These are phyloP conservation scores for Ciconia maguari DNA, from an alignment of 2,113 vertebrate species.

Conservation along the genomic window DNA sequence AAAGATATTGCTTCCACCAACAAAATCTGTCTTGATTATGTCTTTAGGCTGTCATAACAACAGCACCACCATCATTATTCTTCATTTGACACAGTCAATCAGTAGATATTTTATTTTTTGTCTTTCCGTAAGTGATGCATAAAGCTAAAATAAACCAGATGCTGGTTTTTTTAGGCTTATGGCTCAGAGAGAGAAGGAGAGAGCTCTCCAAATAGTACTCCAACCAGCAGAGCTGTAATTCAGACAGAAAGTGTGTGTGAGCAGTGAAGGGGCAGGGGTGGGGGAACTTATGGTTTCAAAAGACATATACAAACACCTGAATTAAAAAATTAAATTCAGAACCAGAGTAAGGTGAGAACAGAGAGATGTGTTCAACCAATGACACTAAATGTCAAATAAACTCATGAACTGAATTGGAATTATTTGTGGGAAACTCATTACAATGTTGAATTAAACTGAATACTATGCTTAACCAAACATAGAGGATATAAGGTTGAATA, in stretches of 20 bases:
- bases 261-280: neutral
- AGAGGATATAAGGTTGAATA: neutral
- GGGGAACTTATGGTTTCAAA: neutral
- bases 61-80: neutral
- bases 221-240: neutral
- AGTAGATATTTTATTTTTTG: neutral
- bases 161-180: neutral
- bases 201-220: neutral
- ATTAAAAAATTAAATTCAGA: neutral
- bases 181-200: neutral
- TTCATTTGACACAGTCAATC: conserved; percentile 5
- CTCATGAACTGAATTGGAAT: neutral
- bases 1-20: neutral
- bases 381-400: neutral
- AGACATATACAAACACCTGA: neutral
- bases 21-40: conserved; percentile 16
- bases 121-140: neutral
- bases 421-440: neutral
- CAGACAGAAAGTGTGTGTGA: neutral
- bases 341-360: neutral
- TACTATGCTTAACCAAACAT: neutral
- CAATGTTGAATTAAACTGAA: neutral
- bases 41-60: conserved; percentile 38
- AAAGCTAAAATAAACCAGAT: conserved; percentile 18
- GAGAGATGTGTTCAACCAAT: neutral